Evolutionary conservation across 2,888 invertebrate genomes (phyloP).

Genomic region (Drosophila histrio): DNA sequence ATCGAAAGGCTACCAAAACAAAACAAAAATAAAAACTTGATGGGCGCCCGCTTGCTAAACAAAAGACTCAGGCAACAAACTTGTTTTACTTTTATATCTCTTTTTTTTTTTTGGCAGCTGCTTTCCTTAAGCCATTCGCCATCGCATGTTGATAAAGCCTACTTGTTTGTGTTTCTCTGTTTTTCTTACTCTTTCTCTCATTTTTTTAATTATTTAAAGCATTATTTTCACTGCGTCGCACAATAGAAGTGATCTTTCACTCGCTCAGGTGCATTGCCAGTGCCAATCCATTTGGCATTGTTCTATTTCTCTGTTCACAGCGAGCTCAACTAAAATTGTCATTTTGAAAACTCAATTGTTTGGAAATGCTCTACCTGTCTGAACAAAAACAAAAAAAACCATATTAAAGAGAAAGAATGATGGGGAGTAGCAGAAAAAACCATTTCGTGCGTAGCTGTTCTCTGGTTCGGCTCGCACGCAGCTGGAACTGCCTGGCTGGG

Average conservation of each 20-base stretch:
- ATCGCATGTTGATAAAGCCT: constrained; percentile 34
- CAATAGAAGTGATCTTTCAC: constrained; percentile 60
- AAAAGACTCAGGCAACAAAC: constrained; percentile 71
- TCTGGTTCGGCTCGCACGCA: constrained; percentile 46
- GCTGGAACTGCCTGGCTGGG: constrained; percentile 41
- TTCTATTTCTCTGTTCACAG: constrained; percentile 54
- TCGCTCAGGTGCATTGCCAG: constrained; percentile 63
- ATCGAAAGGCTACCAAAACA: constrained; percentile 43
- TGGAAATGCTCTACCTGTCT: constrained; percentile 64
- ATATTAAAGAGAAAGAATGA: constrained; percentile 12
- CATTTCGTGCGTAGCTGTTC: constrained; percentile 53
- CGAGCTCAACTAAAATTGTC: constrained; percentile 60
- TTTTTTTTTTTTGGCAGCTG: constrained; percentile 65
- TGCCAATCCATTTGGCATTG: constrained; percentile 52
- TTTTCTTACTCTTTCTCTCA: constrained; percentile 2
- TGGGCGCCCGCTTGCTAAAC: constrained; percentile 36
- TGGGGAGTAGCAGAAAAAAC: constrained; percentile 6
- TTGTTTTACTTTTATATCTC: constrained; percentile 55
- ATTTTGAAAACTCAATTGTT: constrained; percentile 74
- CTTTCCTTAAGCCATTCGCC: constrained; percentile 39
- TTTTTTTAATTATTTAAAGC: constrained; percentile 61
- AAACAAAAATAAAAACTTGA: constrained; percentile 35
- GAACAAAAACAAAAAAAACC: constrained; percentile 31
- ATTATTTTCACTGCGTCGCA: constrained; percentile 48
- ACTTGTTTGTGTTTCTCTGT: constrained; percentile 1